Base-by-base conservation (phyloP, 2,888 invertebrate species). In the Arrhopalites spinosus region DNA sequence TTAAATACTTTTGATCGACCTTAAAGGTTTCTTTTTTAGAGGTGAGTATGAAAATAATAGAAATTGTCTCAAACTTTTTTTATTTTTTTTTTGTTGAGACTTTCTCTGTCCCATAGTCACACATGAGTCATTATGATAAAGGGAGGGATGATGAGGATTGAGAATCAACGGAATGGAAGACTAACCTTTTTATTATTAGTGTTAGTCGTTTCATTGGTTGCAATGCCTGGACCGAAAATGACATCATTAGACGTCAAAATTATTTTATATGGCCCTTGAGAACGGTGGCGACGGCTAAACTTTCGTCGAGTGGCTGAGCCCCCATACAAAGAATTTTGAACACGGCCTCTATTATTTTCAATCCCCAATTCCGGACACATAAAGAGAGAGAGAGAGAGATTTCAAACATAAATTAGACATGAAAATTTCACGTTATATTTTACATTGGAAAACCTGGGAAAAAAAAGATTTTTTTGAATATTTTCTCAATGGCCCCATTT, bases 221-320 rank as follows among this genome's bases (percentile, higher is more conserved):
- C 27, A 43, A 76, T 45, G 11, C 76, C 76, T 45, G 75, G 74
- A 25, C 78, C 81, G 68, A 79, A 79, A 50, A 78, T 74, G 74
- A 81, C 77, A 72, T 81, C 81, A 67, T 75, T 78, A n/a, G 80
- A 78, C 61, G 80, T 81, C 66, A 82, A 70, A 36, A 36, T 36
- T 29, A 82, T 76, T 76, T 81, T 82, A 66, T 81, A 82, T n/a
- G 82, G 80, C 53, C 82, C 82, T 67, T 78, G 81, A 20, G 77
- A 76, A n/a, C 82, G 75, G 23, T 79, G 78, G 20, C 82, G 67
- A 15, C 81, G 77, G 13, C 80, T 72, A 72, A 71, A 76, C 66
- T 76, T 72, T 66, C 70, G 50, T 15, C 71, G 50, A 75, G 30
- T 45, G 29, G 64, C 45, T 17, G 56, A 56, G 15, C 64, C 70